Base-by-base conservation (phyloP, 2,797 vertebrate genomes). In the Ambastaia sidthimunki region DNA sequence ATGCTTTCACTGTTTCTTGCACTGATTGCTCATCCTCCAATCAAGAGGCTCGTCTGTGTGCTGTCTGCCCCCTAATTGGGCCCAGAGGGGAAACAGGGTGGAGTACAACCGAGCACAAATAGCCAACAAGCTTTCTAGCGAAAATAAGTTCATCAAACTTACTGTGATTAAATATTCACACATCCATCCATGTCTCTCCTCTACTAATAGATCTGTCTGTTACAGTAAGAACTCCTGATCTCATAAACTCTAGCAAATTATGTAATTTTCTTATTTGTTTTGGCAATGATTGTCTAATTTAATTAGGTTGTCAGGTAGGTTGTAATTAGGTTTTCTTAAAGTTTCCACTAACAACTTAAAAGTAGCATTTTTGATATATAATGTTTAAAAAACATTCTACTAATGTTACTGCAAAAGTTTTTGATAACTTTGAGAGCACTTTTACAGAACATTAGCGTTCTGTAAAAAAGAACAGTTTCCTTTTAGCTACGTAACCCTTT, bases 131-230 rank as follows among this genome's bases (percentile, higher is more conserved):
- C 50, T 55, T 47, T 57, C 11, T 6, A 41, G 13, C 9, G 19
- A 57, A n/a, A 41, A 44, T 15, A 69, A 71, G 47, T 41, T 25
- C 3, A 37, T 52, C 28, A 63, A 60, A 63, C 60, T 34, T 34
- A 48, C 67, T 78, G 34, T 47, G 65, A 69, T 63, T 54, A 52
- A 78, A 65, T 21, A 71, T 70, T 41, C 41, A 77, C 54, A 10
- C 9, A 68, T 65, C 34, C 18, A 28, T 28, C 57, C 19, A 1
- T 12, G 16, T 44, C 3, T 65, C 7, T 11, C 3, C 11, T n/a
- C 25, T 4, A 12, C 50, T 41, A 66, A 25, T 23, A 67, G 18
- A 12, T 15, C 23, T 1, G 7, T 68, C 34, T 44, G 6, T 28
- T 16, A 7, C 12, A 11, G 41, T 10, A 44, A 50, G 13, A 60